Evolutionary conservation across 2,113 vertebrate species (phyloP).

Genomic region (Scophthalmus maximus): DNA sequence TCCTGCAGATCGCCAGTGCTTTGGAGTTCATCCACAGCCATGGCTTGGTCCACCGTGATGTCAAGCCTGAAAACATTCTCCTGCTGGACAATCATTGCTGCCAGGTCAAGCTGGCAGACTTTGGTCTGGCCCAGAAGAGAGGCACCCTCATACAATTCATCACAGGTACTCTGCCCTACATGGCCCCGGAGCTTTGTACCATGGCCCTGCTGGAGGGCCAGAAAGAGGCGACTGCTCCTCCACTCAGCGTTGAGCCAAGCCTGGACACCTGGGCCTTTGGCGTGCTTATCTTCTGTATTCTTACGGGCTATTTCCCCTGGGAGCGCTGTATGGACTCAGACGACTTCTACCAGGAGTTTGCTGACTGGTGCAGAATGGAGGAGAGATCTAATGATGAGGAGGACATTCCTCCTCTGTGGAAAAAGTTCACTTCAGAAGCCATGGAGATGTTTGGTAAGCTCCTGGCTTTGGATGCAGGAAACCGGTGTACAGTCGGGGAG

Average conservation of each 20-base stretch:
- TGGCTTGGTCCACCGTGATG: constrained; percentile 91
- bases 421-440: constrained; percentile 83
- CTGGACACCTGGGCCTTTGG: constrained; percentile 94
- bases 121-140: constrained; percentile 90
- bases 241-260: constrained; percentile 88
- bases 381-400: constrained; percentile 63
- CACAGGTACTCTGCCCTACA: constrained; percentile 91
- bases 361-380: constrained; percentile 82
- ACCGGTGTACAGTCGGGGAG: constrained; percentile 79
- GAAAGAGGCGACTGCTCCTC: constrained; percentile 71
- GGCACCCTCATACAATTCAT: constrained; percentile 90
- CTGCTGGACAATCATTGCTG: constrained; percentile 87
- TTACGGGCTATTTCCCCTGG: constrained; percentile 96
- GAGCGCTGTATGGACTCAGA: constrained; percentile 86
- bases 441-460: constrained; percentile 88
- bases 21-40: constrained; percentile 91
- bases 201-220: constrained; percentile 75
- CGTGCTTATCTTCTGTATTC: constrained; percentile 92
- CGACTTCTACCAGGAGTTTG: constrained; percentile 93
- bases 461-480: constrained; percentile 82
- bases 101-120: constrained; percentile 91
- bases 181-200: constrained; percentile 88
- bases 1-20: constrained; percentile 87
- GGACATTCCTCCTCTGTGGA: constrained; percentile 88
- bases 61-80: constrained; percentile 95